These are phyloP conservation scores for Paratrypauchen microcephalus DNA, from an alignment of 2,797 vertebrate genomes.

Conservation along the genomic window DNA sequence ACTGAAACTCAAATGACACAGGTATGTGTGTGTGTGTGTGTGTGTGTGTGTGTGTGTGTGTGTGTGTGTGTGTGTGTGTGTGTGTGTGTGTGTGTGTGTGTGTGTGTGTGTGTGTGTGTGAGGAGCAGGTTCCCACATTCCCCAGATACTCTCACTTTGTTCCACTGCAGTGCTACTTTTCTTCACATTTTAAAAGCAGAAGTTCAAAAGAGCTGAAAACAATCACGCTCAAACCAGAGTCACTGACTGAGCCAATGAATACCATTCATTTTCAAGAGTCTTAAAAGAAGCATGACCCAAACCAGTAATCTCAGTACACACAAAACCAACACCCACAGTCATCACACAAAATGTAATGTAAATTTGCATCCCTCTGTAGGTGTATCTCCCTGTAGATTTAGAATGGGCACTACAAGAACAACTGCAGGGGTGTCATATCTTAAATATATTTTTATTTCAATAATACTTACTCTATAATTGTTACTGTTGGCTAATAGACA, in stretches of 20 bases:
- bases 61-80: background rate
- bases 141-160: conserved; percentile 7
- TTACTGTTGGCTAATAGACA: background rate
- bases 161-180: background rate
- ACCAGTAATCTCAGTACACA: background rate
- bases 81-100: too few species aligned
- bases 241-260: background rate
- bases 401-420: too few species aligned
- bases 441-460: too few species aligned
- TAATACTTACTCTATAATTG: background rate
- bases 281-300: background rate
- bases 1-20: too few species aligned
- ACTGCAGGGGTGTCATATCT: too few species aligned
- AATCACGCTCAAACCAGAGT: background rate
- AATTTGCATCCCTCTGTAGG: too few species aligned
- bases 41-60: background rate
- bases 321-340: background rate
- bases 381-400: too few species aligned
- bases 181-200: background rate
- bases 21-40: too few species aligned
- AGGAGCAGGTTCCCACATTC: conserved; percentile 8
- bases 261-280: background rate
- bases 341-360: too few species aligned
- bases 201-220: background rate
- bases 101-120: too few species aligned